Evolutionary conservation across 1,140 invertebrate species (phyloP).

Genomic region (Rhopalosiphum maidis): DNA sequence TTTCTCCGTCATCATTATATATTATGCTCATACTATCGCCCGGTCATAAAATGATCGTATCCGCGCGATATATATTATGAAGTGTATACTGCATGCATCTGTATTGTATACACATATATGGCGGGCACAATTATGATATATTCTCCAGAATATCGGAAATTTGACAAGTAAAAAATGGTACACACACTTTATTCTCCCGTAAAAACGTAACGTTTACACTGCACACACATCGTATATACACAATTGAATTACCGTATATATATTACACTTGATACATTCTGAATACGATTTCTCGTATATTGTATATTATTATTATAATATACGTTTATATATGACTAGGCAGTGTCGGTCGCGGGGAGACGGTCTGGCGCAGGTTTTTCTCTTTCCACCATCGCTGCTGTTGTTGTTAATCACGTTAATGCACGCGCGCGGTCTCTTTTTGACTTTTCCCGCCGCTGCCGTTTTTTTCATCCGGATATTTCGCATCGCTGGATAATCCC

Average conservation of each 20-base stretch:
- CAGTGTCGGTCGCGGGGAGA: not conserved
- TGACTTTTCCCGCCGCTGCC: conserved; percentile 40
- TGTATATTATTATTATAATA: not conserved
- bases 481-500: conserved; percentile 55
- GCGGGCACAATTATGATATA: not conserved
- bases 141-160: conserved; percentile 27
- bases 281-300: not conserved
- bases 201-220: not conserved
- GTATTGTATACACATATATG: not conserved
- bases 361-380: conserved; percentile 38
- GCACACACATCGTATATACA: not conserved
- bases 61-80: not conserved
- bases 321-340: not conserved
- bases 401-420: conserved; percentile 57
- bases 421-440: conserved; percentile 51
- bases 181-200: not conserved
- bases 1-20: not conserved
- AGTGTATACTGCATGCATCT: not conserved
- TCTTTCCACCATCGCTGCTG: not conserved
- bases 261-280: not conserved
- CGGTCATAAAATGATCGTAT: conserved; percentile 34
- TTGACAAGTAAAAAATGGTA: not conserved
- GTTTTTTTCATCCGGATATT: conserved; percentile 52
- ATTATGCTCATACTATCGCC: not conserved
- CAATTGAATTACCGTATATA: conserved; percentile 43